A percentile compares a stretch with the other conserved stretches of the same genome.
Conservation (phyloP, 1,140 invertebrate genomes). For the Lerema accius region DNA sequence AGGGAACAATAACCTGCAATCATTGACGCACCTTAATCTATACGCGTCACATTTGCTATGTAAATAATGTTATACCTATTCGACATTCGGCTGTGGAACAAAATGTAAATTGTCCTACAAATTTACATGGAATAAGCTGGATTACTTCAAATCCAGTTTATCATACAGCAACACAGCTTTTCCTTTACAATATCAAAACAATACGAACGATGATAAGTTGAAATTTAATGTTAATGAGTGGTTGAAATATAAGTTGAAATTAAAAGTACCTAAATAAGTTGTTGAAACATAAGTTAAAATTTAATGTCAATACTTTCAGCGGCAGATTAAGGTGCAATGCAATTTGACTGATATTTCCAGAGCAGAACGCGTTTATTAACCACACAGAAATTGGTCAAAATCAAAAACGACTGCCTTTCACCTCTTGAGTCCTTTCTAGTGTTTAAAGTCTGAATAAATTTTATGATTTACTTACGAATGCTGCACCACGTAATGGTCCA, state of each 20-base stretch:
- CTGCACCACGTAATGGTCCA: constrained; percentile 51
- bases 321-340: background rate
- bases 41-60: constrained; percentile 60
- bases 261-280: background rate
- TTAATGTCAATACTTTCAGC: background rate
- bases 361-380: constrained; percentile 46
- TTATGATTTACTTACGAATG: constrained; percentile 54
- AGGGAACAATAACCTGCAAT: constrained; percentile 64
- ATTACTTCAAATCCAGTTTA: constrained; percentile 4
- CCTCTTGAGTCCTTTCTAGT: constrained; percentile 57
- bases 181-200: too few species aligned
- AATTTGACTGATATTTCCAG: constrained; percentile 50
- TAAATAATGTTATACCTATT: constrained; percentile 64
- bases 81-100: constrained; percentile 48
- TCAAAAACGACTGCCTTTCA: constrained; percentile 60
- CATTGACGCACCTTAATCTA: constrained; percentile 62
- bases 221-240: background rate
- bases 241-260: background rate
- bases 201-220: too few species aligned
- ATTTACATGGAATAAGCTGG: constrained; percentile 39
- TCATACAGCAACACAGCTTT: constrained; percentile 2
- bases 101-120: constrained; percentile 51
- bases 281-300: background rate
- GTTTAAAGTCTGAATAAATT: constrained; percentile 57
- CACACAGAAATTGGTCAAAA: constrained; percentile 51